A percentile compares a stretch with the other conserved stretches of the same genome.
Conservation (phyloP, 2,113 vertebrate genomes). For the Phoenicopterus ruber region DNA sequence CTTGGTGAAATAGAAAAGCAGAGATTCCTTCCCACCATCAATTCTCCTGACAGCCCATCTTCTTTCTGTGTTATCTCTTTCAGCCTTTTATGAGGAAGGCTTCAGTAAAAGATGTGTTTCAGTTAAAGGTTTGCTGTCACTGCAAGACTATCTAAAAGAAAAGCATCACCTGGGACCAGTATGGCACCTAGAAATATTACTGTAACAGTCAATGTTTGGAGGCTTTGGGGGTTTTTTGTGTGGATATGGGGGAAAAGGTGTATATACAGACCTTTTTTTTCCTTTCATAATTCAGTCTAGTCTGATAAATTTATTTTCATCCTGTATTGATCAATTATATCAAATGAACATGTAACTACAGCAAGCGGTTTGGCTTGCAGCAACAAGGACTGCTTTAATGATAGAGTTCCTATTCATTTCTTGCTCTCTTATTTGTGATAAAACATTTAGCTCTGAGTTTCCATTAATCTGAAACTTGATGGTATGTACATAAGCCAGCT, state of each 20-base stretch:
- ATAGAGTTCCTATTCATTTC: neutral
- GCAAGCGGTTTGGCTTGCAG: neutral
- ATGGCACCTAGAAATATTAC: neutral
- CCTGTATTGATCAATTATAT: neutral
- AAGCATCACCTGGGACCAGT: conserved; percentile 1
- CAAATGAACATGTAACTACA: neutral
- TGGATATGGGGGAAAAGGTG: neutral
- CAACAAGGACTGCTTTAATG: neutral
- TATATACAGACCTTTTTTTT: neutral
- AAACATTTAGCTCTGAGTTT: neutral
- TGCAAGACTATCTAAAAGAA: conserved; percentile 8
- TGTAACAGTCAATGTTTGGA: too few relatives aligned
- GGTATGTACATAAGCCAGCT: neutral
- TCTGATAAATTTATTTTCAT: neutral
- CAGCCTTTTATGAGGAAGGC: conserved; percentile 45
- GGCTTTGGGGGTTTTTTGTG: neutral
- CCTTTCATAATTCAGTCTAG: neutral
- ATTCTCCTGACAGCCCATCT: conserved; percentile 53
- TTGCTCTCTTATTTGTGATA: neutral
- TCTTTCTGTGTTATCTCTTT: conserved; percentile 51
- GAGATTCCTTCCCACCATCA: conserved; percentile 19
- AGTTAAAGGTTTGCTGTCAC: conserved; percentile 35
- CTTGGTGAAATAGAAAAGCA: conserved; percentile 3
- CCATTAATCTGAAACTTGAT: neutral
- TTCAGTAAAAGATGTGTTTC: conserved; percentile 39